Base-by-base conservation (phyloP, 2,888 invertebrate species). In the Cactoblastis cactorum region DNA sequence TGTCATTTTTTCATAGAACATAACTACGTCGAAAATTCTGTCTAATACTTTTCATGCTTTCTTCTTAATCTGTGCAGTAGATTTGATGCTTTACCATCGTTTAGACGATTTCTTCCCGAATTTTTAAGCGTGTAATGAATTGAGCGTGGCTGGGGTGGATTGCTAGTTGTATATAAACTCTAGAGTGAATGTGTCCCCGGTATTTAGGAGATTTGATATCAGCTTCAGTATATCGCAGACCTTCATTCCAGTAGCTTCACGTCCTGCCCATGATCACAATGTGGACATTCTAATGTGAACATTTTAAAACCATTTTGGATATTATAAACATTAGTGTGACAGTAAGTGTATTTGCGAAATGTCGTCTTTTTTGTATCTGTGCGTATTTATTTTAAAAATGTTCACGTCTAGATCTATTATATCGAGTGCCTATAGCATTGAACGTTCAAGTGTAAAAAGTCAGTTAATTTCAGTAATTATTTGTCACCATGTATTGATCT, bases 401-500 rank as follows among this genome's bases (percentile, higher is more conserved):
- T 89, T 89, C 87, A 89, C 82, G 76, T 85, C 66, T 86, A 88
- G 87, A 84, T 81, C 83, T 86, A 85, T 83, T 85, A 79, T 86
- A 88, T 84, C 77, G 89, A 89, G 88, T 89, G 89, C 89, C 89
- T 89, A 88, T 87, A 88, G 88, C 84, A 85, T 85, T 87, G 86
- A 83, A 76, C 75, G 76, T 85, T 87, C 81, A 85, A 86, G 74
- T 89, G 88, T 89, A 87, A 81, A 88, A 87, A 87, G 82, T 86
- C 87, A 80, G 83, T 83, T 83, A 73, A 83, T 85, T 87, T 87
- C 84, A 81, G 76, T 84, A 86, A 85, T 85, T 77, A 82, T 83
- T 85, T 85, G 84, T 88, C 89, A 89, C 83, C 85, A 85, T 89
- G 87, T 89, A 89, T 88, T 86, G 89, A 88, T 89, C 89, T 88